Conservation (phyloP, 2,113 vertebrate genomes). For the Bos taurus region DNA sequence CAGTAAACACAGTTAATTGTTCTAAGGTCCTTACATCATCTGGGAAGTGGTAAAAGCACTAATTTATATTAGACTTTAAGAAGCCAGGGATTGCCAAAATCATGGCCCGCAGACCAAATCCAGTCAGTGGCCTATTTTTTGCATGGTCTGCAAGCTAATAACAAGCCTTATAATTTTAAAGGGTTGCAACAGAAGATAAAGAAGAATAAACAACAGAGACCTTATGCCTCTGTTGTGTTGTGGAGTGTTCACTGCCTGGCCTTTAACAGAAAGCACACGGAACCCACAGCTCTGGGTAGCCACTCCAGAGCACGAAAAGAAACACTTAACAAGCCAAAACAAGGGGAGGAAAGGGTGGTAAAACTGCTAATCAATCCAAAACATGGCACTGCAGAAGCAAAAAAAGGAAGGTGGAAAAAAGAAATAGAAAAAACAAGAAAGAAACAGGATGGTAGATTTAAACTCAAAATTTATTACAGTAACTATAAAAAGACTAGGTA, state of each 20-base stretch:
- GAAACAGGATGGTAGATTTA: background rate
- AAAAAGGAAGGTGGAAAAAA: background rate
- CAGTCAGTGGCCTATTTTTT: background rate
- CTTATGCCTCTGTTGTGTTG: background rate
- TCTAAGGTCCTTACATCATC: fast-evolving
- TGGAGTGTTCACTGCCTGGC: background rate
- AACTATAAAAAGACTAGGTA: background rate
- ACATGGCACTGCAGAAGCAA: background rate
- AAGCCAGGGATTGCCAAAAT: background rate
- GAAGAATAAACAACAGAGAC: background rate
- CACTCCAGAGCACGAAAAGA: background rate
- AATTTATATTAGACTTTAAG: background rate
- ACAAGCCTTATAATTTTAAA: background rate
- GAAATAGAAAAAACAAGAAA: background rate
- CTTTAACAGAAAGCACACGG: background rate
- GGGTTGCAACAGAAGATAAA: background rate
- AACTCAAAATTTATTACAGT: background rate
- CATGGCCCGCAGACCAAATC: background rate
- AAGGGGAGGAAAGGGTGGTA: background rate
- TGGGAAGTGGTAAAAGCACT: background rate
- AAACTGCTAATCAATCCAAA: background rate
- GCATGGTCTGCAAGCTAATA: background rate
- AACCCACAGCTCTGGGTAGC: background rate
- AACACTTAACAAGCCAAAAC: background rate
- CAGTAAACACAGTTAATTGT: background rate